Base-by-base conservation (phyloP, 2,888 invertebrate genomes). In the Eueremaeus valkanovi region DNA sequence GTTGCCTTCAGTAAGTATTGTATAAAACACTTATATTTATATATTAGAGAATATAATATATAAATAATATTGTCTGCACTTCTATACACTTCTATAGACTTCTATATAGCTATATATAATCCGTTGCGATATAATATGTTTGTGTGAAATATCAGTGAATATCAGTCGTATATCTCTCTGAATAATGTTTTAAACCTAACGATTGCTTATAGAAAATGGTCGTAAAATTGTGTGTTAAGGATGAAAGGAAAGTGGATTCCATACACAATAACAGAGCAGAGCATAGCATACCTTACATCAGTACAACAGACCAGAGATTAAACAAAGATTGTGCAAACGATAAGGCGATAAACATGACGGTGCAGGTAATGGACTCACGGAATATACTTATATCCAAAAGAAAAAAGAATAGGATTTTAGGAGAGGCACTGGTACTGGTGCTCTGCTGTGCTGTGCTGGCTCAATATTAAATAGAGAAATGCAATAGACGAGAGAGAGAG, bases 271-370 rank as follows among this genome's bases (percentile, higher is more conserved):
- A 9, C 21, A 24, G 13, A 18, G 21, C 3, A 9, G 55, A 55
- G 11, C 42, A 9, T 42, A 42, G 9, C 42, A 13, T 13, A 16
- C 11, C 9, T 18, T 45, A 16, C 16, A 45, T 16, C 11, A 13
- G 3, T 33, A 29, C 33, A 11, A 63, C 61, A n/a, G n/a, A n/a
- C 61, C 18, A 18, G 33, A 33, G 31, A n/a, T 63, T 40, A 42
- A 40, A 36, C 40, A 68, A 40, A 68, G 68, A 68, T 68, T 68
- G 36, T 68, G 68, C 40, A 68, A 68, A 68, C 24, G 68, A 68
- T 68, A 68, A 68, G 68, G 68, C 68, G 68, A 68, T 68, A 68
- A 68, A 68, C 68, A 68, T 68, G 68, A 68, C 68, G 40, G 9
- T 33, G 18, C 40, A 68, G 68, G 42, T 68, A 68, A 68, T 40